phyloP scores from a whole-genome alignment of 2,113 vertebrate species.

The Planiliza haematocheilus region DNA sequence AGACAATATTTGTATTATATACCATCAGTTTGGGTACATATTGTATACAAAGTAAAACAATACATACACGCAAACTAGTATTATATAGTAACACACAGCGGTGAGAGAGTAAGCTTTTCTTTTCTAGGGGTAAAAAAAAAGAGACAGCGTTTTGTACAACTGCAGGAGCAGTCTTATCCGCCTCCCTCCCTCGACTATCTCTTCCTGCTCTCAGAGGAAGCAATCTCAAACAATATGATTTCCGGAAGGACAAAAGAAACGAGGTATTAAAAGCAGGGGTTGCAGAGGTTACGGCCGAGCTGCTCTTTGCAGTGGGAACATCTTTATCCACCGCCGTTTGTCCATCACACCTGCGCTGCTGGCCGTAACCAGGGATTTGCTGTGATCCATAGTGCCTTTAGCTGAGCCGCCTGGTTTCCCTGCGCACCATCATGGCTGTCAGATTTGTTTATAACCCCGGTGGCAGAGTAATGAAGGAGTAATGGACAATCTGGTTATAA shows the following conservation, averaged over 20 bases:
- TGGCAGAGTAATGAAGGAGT: conserved; percentile 56
- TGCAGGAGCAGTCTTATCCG: not conserved
- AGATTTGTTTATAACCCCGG: conserved; percentile 69
- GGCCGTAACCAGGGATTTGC: conserved; percentile 59
- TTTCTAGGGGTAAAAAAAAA: not conserved
- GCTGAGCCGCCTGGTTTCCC: conserved; percentile 42
- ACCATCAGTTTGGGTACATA: too few species aligned
- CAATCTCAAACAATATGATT: conserved; percentile 80
- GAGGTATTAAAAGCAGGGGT: conserved; percentile 32
- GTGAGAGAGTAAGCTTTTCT: conserved; percentile 34
- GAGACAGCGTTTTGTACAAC: not conserved
- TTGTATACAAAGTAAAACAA: too few species aligned
- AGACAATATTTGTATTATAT: too few species aligned
- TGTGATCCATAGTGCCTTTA: conserved; percentile 30
- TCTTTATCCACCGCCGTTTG: not conserved
- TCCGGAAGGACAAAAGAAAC: conserved; percentile 63
- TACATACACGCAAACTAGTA: not conserved
- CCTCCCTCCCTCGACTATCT: conserved; percentile 43
- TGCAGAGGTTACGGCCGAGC: not conserved
- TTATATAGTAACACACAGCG: not conserved
- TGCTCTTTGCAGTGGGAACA: not conserved
- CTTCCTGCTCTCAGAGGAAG: conserved; percentile 75
- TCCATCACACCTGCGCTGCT: conserved; percentile 16
- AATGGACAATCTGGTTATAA: conserved; percentile 52
- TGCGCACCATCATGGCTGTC: conserved; percentile 69